Base-by-base conservation (phyloP, 2,888 invertebrate genomes). In the Lordiphosa fenestrarum region DNA sequence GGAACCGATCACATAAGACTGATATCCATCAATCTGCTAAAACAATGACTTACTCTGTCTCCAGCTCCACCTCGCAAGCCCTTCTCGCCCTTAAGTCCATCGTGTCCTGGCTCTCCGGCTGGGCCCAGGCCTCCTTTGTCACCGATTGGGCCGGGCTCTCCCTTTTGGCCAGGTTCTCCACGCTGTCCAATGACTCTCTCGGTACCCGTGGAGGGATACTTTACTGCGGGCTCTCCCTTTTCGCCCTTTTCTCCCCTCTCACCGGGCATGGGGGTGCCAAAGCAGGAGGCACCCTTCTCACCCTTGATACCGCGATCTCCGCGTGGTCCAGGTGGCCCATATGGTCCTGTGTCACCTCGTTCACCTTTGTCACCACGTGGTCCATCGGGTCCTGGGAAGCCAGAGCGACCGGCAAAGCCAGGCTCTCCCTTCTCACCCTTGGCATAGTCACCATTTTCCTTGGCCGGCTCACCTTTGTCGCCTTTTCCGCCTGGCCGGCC, bases 391-490 rank as follows among this genome's bases (percentile, higher is more conserved):
- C 90, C 90, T 1, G 87, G 88, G 36, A 66, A 60, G 6, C 90
- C 90, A 6, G 87, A 75, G 21, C 84, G 72, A 12, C 90, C 90
- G 35, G 80, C 77, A 52, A 87, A 89, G n/a, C 90, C 90, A 3
- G 88, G 94, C 88, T 96, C 96, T 86, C 97, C 97, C 85, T 96
- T 96, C 86, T 95, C 94, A 36, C 97, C 97, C 88, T 95, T 95
- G 35, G 93, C 92, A 69, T 93, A 93, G 41, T 88, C 86, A 2
- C 87, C 88, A 50, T 86, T 85, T 66, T 89, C 87, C 37, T 88
- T 87, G 0, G 95, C 96, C 0, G 95, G 91, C 86, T 95, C 95
- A 83, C 96, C 96, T 88, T 95, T 96, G 10, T 93, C 92, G 71
- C 96, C 96, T 85, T 90, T 90, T 3, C 23, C 3, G 36, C 90